Conservation (phyloP, 2,888 invertebrate genomes). For the Ornithoptera alexandrae region DNA sequence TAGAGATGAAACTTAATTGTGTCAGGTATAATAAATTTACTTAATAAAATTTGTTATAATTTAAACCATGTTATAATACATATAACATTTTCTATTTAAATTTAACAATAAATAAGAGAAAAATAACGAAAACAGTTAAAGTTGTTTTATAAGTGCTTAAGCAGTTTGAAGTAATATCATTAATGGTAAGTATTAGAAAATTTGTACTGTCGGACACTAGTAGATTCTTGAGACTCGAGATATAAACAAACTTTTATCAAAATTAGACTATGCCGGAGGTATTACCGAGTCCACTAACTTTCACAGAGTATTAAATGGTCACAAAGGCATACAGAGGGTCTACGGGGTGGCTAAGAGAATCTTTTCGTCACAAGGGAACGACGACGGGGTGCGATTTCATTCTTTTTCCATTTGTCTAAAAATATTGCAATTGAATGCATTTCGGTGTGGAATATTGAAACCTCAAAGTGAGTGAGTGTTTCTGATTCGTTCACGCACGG, state of each 20-base stretch:
- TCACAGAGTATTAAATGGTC: slow-evolving; percentile 40
- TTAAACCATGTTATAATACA: neutral
- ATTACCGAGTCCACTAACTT: slow-evolving; percentile 34
- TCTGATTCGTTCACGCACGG: slow-evolving; percentile 69
- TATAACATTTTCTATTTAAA: too few relatives aligned
- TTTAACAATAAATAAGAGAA: too few relatives aligned
- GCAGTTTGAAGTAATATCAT: too few relatives aligned
- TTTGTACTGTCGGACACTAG: too few relatives aligned
- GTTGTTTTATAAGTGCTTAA: too few relatives aligned
- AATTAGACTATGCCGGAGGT: slow-evolving; percentile 22
- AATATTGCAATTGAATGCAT: slow-evolving; percentile 73
- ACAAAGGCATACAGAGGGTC: slow-evolving; percentile 43
- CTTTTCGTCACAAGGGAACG: slow-evolving; percentile 44
- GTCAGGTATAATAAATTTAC: slow-evolving; percentile 13
- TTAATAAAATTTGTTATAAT: neutral
- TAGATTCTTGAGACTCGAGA: too few relatives aligned
- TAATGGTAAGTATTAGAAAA: too few relatives aligned
- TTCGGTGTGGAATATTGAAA: slow-evolving; percentile 76
- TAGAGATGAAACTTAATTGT: slow-evolving; percentile 11
- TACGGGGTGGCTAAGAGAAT: slow-evolving; percentile 50
- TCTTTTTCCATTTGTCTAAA: slow-evolving; percentile 58
- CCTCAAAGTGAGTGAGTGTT: slow-evolving; percentile 68
- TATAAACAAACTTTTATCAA: too few relatives aligned
- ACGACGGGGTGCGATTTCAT: slow-evolving; percentile 38
- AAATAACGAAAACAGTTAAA: too few relatives aligned